Evolutionary conservation across 2,888 invertebrate genomes (phyloP), one percentile per base, ranked within the genome.

Genomic region (Syrphus vitripennis): DNA sequence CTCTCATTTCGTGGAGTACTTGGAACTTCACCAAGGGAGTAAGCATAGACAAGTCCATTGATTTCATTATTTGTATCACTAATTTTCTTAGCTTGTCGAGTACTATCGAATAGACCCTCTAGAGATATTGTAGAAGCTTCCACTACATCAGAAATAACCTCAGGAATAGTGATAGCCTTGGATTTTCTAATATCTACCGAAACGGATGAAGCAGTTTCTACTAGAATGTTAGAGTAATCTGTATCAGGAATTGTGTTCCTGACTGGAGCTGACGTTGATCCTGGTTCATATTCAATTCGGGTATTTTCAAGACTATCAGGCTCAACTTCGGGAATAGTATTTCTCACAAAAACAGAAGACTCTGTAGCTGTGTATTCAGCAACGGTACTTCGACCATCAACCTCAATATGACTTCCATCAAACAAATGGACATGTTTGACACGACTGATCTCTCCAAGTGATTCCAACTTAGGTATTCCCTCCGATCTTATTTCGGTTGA

Each of bases 361-460:
- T 92, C 92, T 10, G 91, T 91, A n/a, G 91, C 90, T 12, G 91
- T 92, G 59, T 92, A 92, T 75, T 93, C 92, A 2, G 91, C 89
- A 0, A 93, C 92, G 37, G 92, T 92, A 87, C 93, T 93, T 63
- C 90, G 92, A 2, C 93, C 92, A 75, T 91, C 91, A 63, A 93
- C 91, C 24, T 89, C 88, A 37, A 92, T 90, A 40, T 90, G 90
- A 45, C 90, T 90, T 53, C 91, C 90, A 61, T 91, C 95, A 3
- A 95, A 94, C 69, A 95, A 93, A 90, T 95, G 95, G 16, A 96
- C 95, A 21, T 94, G 93, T 88, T 95, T 95, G 40, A 94, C 94
- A 88, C 95, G 93, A 90, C 95, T 95, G 0, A 96, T 95, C 91
- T 95, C 95, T 55, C 95, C 95, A 83, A 96, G 94, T 92, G 95